Evolutionary conservation across 2,888 invertebrate species (phyloP), one percentile per base, ranked within the genome.

Genomic region (Danaus chrysippus): DNA sequence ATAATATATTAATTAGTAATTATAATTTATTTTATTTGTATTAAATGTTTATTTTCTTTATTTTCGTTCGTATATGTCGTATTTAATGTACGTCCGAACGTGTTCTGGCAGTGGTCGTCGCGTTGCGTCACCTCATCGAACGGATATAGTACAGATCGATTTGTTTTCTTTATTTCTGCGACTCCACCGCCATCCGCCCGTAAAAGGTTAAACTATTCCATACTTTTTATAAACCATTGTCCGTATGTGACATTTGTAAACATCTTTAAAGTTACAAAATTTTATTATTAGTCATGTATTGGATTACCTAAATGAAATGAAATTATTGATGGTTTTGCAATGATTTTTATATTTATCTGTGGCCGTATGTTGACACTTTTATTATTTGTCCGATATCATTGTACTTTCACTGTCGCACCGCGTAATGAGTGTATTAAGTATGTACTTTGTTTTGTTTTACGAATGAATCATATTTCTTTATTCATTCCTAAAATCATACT

Each of bases 121-220:
- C 62, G 75, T 83, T 82, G 77, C 83, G 81, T 83, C 82, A 82
- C 70, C 77, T 73, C 73, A 73, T 75, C 72, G 76, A 74, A 78
- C 83, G 77, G 83, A 82, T 84, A 84, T 82, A 83, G 82, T 75
- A 67, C 71, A 80, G 78, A 84, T 85, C 82, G 83, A 83, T 84
- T 64, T 58, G 54, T 66, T 75, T 80, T 78, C 79, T 82, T 82
- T 83, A 80, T 81, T 83, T 83, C 79, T 76, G 77, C 58, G 59
- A 44, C 68, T 42, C 55, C 58, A 56, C 49, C 67, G 67, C 64
- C 63, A 61, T 58, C 63, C 61, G 62, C 46, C 49, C 49, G 49
- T 49, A 17, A 61, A 59, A 61, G 63, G 58, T 65, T 61, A 61
- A 62, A 59, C 59, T 62, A 59, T 61, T 58, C 53, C 34, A 41